Evolutionary conservation across 2,797 vertebrate species (phyloP).

Genomic region (Thripadectes ignobilis): DNA sequence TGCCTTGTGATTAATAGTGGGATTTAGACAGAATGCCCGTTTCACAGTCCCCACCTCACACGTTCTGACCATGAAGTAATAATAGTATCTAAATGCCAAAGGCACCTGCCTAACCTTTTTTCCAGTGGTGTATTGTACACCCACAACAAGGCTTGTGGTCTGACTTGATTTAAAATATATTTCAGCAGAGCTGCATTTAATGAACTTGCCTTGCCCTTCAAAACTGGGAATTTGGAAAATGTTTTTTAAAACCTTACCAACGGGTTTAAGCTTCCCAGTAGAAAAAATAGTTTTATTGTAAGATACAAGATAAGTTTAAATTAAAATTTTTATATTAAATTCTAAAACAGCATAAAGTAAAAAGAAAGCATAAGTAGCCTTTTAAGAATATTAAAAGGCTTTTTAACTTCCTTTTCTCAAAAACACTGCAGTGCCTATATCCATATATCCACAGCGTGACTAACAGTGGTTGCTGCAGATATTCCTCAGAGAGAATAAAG

Average conservation of each 20-base stretch:
- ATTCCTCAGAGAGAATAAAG: slow-evolving; percentile 1
- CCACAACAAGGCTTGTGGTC: neutral
- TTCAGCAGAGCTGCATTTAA: neutral
- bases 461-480: neutral
- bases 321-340: neutral
- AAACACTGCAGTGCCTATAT: neutral
- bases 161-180: neutral
- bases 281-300: neutral
- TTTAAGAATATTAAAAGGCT: neutral
- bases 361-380: neutral
- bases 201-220: neutral
- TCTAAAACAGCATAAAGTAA: neutral
- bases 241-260: neutral
- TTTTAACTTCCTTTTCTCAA: neutral
- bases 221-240: neutral
- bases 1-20: neutral
- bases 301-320: neutral
- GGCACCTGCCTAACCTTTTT: neutral
- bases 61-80: neutral
- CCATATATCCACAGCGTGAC: neutral
- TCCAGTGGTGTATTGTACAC: neutral
- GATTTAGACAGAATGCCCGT: neutral
- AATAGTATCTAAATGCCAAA: neutral
- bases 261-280: neutral
- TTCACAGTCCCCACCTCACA: neutral